phyloP scores from a whole-genome alignment of 2,888 invertebrate genomes.

The Coronaproctus castanopsis region DNA sequence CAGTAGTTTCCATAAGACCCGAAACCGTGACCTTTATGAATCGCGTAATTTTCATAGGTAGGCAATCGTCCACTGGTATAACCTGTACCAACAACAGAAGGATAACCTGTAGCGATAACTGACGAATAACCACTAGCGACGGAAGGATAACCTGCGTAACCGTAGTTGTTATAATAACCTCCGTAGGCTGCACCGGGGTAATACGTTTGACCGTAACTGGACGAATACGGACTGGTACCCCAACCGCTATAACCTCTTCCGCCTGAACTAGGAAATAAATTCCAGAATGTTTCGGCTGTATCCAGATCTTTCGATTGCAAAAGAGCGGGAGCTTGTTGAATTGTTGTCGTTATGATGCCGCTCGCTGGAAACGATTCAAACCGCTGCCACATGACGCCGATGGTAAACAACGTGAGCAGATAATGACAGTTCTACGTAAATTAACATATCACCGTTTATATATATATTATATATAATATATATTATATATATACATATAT shows the following conservation, averaged over 20 bases:
- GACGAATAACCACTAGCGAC: background rate
- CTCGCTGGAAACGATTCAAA: too few species aligned
- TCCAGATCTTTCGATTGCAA: constrained; percentile 6
- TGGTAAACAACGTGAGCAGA: too few species aligned
- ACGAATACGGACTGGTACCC: constrained; percentile 5
- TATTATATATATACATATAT: too few species aligned
- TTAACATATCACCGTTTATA: too few species aligned
- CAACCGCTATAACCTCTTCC: constrained; percentile 11
- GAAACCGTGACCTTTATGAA: constrained; percentile 11
- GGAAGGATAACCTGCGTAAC: background rate
- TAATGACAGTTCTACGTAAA: too few species aligned
- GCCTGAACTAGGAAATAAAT: constrained; percentile 2
- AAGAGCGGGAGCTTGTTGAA: too few species aligned
- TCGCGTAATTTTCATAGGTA: constrained; percentile 11
- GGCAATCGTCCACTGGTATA: background rate
- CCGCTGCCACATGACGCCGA: too few species aligned
- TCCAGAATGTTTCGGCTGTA: constrained; percentile 10
- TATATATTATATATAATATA: too few species aligned
- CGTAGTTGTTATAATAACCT: background rate
- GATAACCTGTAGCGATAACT: too few species aligned
- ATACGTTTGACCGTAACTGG: background rate
- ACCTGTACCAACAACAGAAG: background rate
- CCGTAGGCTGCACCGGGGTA: background rate
- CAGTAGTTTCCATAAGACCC: constrained; percentile 11
- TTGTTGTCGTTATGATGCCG: too few species aligned